Conservation (phyloP, 2,113 vertebrate species). For the Eretmochelys imbricata region DNA sequence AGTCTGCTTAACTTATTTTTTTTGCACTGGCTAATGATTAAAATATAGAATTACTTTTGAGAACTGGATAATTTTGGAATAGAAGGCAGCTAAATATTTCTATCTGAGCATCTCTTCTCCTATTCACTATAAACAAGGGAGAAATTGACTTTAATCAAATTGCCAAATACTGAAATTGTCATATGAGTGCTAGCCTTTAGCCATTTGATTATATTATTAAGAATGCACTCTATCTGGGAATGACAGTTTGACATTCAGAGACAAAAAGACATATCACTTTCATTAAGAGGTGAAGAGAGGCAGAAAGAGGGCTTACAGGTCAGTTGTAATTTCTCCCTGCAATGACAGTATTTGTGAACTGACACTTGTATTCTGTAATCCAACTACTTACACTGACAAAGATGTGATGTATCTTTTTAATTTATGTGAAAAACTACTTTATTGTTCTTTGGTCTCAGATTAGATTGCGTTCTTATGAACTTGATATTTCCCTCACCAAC, state of each 20-base stretch:
- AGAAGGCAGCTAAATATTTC: not conserved
- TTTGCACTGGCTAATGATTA: not conserved
- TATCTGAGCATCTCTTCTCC: not conserved
- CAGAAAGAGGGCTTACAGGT: not conserved
- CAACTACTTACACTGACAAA: not conserved
- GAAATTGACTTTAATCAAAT: conserved; percentile 17
- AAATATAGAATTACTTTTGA: not conserved
- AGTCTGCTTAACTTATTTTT: not conserved
- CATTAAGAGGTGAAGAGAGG: not conserved
- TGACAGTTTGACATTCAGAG: conserved; percentile 3
- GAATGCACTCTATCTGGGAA: not conserved
- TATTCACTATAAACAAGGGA: not conserved
- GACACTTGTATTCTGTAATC: not conserved
- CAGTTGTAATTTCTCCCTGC: not conserved
- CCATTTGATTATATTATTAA: conserved; percentile 23
- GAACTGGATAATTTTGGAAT: not conserved
- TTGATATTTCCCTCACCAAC: not conserved
- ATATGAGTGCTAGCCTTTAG: not conserved
- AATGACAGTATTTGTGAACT: not conserved
- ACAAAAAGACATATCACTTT: not conserved
- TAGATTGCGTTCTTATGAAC: not conserved
- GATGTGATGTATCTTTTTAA: not conserved
- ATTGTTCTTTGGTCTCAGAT: not conserved
- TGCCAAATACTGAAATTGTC: not conserved
- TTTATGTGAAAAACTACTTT: not conserved